Evolutionary conservation across 2,797 vertebrate genomes (phyloP).

Genomic region (Microctenopoma stevenorrisi): DNA sequence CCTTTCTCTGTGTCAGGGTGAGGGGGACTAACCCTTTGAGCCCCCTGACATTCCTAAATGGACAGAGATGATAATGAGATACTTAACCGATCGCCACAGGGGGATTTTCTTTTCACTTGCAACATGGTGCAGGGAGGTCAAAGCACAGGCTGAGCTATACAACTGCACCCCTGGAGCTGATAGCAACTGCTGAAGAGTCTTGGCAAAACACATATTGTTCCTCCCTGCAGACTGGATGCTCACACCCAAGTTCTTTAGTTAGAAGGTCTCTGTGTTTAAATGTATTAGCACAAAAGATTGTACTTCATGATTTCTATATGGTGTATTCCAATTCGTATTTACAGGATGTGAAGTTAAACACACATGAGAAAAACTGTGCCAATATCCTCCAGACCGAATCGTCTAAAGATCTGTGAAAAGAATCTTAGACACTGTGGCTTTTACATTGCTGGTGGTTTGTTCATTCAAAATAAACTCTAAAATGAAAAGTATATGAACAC

Average conservation of each 20-base stretch:
- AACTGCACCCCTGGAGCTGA: conserved; percentile 70
- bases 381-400: background rate
- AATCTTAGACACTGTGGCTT: background rate
- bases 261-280: conserved; percentile 27
- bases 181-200: conserved; percentile 65
- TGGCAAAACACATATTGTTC: conserved; percentile 64
- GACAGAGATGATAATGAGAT: conserved; percentile 80
- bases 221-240: conserved; percentile 48
- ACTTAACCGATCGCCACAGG: conserved; percentile 76
- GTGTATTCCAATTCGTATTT: background rate
- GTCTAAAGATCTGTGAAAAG: background rate
- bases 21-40: conserved; percentile 71
- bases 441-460: background rate
- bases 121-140: conserved; percentile 66
- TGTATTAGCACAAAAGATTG: conserved; percentile 15
- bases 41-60: conserved; percentile 78
- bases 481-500: background rate
- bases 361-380: background rate
- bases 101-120: conserved; percentile 78
- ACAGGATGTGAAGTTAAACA: conserved; percentile 2
- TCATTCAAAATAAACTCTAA: background rate
- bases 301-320: background rate
- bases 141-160: conserved; percentile 68
- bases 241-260: conserved; percentile 37
- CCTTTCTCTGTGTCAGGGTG: conserved; percentile 58